phyloP scores from a whole-genome alignment of 2,888 invertebrate genomes.

The Aphrophora alni region DNA sequence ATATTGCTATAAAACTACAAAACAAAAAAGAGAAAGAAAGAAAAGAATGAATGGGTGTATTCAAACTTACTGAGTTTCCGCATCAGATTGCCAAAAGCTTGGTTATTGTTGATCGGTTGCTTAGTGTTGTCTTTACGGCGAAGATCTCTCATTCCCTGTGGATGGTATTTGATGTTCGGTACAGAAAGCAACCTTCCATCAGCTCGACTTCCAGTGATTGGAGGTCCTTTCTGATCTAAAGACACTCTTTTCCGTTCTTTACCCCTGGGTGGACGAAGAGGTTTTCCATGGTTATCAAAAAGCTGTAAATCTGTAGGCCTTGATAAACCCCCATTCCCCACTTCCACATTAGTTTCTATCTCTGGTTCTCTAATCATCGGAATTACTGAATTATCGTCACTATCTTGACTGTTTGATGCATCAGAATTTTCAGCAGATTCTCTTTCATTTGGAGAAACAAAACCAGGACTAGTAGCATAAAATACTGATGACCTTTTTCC shows the following conservation, averaged over 20 bases:
- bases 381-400: constrained; percentile 48
- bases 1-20: constrained; percentile 3
- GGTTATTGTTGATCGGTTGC: constrained; percentile 51
- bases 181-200: constrained; percentile 77
- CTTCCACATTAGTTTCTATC: constrained; percentile 44
- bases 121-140: constrained; percentile 53
- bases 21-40: neutral
- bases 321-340: constrained; percentile 53
- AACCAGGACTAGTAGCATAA: constrained; percentile 20
- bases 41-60: constrained; percentile 53
- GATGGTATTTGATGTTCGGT: constrained; percentile 66
- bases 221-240: constrained; percentile 46
- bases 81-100: constrained; percentile 74
- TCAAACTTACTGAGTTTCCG: constrained; percentile 87
- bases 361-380: constrained; percentile 50
- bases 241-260: constrained; percentile 50
- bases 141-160: constrained; percentile 60
- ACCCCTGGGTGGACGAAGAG: constrained; percentile 53
- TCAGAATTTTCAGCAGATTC: constrained; percentile 31
- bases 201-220: constrained; percentile 53
- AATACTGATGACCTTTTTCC: constrained; percentile 33
- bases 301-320: constrained; percentile 72
- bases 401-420: constrained; percentile 18
- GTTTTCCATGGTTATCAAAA: constrained; percentile 61
- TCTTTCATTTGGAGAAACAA: constrained; percentile 31